These are phyloP conservation scores for Aphodius granarius DNA, from an alignment of 2,888 invertebrate species.

Conservation along the genomic window DNA sequence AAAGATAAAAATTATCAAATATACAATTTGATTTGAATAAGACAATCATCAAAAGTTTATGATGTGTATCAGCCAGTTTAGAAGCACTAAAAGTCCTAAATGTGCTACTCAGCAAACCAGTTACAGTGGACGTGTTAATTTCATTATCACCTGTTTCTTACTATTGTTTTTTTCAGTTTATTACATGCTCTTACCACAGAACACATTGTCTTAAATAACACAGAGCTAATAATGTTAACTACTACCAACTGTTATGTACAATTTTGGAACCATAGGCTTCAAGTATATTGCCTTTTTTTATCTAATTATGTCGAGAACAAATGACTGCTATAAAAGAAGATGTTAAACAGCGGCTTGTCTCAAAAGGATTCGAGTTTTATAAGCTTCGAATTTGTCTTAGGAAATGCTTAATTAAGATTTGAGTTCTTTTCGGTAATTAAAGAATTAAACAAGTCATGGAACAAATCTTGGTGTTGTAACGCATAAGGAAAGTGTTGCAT, in stretches of 20 bases:
- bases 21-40: no score
- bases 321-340: not conserved
- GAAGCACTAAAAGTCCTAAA: no score
- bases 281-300: not conserved
- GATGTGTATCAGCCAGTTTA: no score
- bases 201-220: not conserved
- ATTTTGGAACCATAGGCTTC: not conserved
- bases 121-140: not conserved
- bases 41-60: no score
- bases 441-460: not conserved
- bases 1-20: no score
- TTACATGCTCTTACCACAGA: not conserved
- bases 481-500: not conserved
- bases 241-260: not conserved
- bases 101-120: no score
- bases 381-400: not conserved
- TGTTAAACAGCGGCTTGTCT: not conserved
- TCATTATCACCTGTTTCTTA: not conserved
- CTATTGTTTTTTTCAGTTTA: not conserved
- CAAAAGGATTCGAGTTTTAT: not conserved
- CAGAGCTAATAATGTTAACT: not conserved
- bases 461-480: not conserved
- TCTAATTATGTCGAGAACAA: not conserved
- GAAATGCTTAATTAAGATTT: not conserved
- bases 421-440: not conserved